Conservation (phyloP, 2,888 invertebrate genomes). For the Acrocera orbiculus region DNA sequence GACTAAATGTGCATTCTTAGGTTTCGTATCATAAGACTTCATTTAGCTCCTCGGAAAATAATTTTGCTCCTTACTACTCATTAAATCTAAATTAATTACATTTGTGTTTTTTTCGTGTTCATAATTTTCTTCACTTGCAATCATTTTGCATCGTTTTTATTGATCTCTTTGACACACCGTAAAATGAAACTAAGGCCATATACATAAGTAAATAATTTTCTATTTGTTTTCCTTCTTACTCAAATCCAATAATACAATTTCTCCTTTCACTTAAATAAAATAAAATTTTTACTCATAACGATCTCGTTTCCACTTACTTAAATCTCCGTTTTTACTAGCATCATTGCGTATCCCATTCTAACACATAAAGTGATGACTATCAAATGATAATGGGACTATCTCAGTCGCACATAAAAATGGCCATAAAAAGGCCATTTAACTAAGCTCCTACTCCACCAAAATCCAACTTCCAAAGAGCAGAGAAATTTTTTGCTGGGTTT, state of each 20-base stretch:
- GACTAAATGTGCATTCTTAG: too few relatives aligned
- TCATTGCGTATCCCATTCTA: constrained; percentile 33
- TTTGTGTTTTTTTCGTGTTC: too few relatives aligned
- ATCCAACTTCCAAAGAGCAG: too few relatives aligned
- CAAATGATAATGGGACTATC: constrained; percentile 31
- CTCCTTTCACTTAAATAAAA: constrained; percentile 24
- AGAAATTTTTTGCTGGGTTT: too few relatives aligned
- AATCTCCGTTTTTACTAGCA: constrained; percentile 32
- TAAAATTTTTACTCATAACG: constrained; percentile 32
- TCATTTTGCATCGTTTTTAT: too few relatives aligned
- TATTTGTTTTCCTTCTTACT: constrained; percentile 8
- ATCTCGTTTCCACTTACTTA: constrained; percentile 35
- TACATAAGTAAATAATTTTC: too few relatives aligned
- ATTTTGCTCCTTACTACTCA: too few relatives aligned
- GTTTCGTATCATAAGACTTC: too few relatives aligned
- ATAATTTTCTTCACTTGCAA: too few relatives aligned
- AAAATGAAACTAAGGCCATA: constrained; percentile 4
- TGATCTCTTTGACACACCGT: constrained; percentile 7
- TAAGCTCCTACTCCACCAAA: too few relatives aligned
- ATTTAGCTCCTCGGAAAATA: too few relatives aligned
- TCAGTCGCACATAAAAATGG: constrained; percentile 31
- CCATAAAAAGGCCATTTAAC: constrained; percentile 20
- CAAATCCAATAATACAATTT: background rate
- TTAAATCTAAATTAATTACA: too few relatives aligned
- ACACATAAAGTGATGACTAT: constrained; percentile 14